Conservation (phyloP, 2,797 vertebrate species). For the Pseudopleuronectes americanus region DNA sequence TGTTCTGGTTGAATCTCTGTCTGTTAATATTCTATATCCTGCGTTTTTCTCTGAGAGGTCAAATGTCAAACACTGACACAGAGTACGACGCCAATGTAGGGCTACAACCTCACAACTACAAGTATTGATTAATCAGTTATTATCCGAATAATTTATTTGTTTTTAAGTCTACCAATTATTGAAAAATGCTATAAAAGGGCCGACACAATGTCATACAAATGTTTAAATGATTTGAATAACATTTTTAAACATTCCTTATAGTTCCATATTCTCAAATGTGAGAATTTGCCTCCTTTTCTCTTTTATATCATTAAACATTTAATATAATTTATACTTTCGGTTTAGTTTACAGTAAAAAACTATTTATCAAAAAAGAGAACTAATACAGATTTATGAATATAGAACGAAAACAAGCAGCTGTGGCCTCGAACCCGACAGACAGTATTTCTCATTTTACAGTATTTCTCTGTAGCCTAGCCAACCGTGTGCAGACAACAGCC, state of each 20-base stretch:
- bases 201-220: not conserved
- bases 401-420: not conserved
- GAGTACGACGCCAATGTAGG: not conserved
- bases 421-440: not conserved
- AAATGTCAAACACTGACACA: constrained; percentile 26
- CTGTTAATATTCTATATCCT: constrained; percentile 47
- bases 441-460: constrained; percentile 17
- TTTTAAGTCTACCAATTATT: not conserved
- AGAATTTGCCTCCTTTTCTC: not conserved
- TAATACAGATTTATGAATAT: not conserved
- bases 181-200: not conserved
- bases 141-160: too few relatives aligned
- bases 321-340: not conserved
- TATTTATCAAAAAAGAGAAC: not conserved
- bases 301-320: not conserved
- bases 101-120: not conserved
- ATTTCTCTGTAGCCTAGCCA: constrained; percentile 34
- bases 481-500: constrained; percentile 38
- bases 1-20: constrained; percentile 43
- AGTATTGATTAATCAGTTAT: not conserved
- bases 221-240: too few relatives aligned
- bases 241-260: not conserved
- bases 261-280: not conserved
- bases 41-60: constrained; percentile 26
- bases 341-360: not conserved